Base-by-base conservation (phyloP, 2,797 vertebrate genomes). In the Myotis myotis region DNA sequence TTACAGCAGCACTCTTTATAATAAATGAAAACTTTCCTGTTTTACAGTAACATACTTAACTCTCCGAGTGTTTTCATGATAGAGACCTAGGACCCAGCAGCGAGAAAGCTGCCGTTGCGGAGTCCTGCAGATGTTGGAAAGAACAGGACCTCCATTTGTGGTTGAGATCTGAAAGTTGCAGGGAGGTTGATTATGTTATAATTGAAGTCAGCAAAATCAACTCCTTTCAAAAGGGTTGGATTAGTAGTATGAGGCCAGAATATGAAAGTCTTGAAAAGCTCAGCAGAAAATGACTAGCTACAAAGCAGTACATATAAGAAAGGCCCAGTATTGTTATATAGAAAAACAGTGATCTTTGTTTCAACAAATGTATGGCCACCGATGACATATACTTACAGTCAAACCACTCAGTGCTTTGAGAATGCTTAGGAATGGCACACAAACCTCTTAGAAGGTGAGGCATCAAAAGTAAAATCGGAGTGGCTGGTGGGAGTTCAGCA, bases 341-440 rank as follows among this genome's bases (percentile, higher is more conserved):
- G 81, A 79, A 83, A 89, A 89, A 64, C 30, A 66, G 19, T 64
- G 16, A 66, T 64, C 47, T 95, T 41, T 93, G 17, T 83, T 90
- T 75, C 82, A 76, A 12, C 25, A 89, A n/a, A n/a, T 80, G 3
- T 53, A 22, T 57, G 17, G 17, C 57, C 38, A 22, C 25, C 38
- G 8, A 11, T 53, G 41, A 47, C 20, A 55, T 10, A 33, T 74
- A 60, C 66, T 68, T 51, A 15, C 16, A 22, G 20, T 68, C n/a
- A 94, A 3, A 3, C 36, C 28, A 76, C 19, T 5, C 55, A 5
- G 44, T 62, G 33, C 13, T 76, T 85, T 66, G 44, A 23, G 64
- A 85, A 82, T 93, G 76, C 38, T 90, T 17, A 30, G n/a, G 55
- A 49, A 64, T n/a, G 25, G 1, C 2, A 13, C 36, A 81, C 30